Base-by-base conservation (phyloP, 2,797 vertebrate species). In the Poecilia wingei region DNA sequence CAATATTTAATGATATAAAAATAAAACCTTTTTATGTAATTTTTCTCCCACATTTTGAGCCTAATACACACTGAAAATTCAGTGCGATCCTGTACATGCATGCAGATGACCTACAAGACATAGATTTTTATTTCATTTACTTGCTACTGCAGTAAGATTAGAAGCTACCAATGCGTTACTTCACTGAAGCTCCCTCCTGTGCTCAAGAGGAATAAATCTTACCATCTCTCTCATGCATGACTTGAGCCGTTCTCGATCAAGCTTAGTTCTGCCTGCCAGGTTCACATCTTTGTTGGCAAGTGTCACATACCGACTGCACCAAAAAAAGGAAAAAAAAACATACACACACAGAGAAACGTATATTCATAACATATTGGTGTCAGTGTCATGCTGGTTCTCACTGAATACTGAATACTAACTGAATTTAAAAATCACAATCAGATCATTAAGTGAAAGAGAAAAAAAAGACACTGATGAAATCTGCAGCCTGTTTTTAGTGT, bases 221-320 rank as follows among this genome's bases (percentile, higher is more conserved):
- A 99, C 98, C 97, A 98, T 95, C 79, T 99, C 98, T 91, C 97
- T 88, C 96, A 97, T 96, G 94, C 97, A 98, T 80, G 97, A 97
- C 84, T 97, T 99, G 79, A 99, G 97, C 39, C 98, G 95, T 81
- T 99, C 98, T 46, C 97, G 92, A 86, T 99, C 98, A 82, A 99
- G 94, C 89, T 95, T 97, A 0, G 98, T 99, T 82, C 96, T 94
- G 70, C 97, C 96, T 0, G 95, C 86, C 72, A 96, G 96, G 84
- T 96, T 96, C 84, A 97, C 94, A 78, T 99, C 98, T 91, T 98
- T 99, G 95, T 98, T 98, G 0, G 97, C 96, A 51, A 99, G 88
- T 2, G 92, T 95, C 82, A 99, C 95, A 85, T 97, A 99, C 5
- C 95, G 97, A 86, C 98, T 99, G 88, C 0, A 53, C 41, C 77